Conservation (phyloP, 2,797 vertebrate species). For the Rhodeus uyekii region DNA sequence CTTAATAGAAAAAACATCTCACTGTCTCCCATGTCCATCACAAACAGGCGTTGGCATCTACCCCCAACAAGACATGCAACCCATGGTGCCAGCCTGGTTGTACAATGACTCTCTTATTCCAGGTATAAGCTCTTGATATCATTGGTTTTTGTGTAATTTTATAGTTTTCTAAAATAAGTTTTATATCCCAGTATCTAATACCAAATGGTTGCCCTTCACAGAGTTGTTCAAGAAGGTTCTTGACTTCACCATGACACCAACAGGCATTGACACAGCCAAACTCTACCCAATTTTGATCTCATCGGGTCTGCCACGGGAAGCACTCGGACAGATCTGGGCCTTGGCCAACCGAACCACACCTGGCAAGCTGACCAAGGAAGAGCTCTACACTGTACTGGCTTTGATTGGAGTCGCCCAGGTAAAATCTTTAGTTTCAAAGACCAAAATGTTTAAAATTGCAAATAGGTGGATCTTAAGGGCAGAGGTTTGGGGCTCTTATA, state of each 20-base stretch:
- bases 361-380: conserved; percentile 96
- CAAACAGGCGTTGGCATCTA: conserved; percentile 88
- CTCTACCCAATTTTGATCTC: conserved; percentile 98
- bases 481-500: conserved; percentile 52
- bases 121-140: conserved; percentile 74
- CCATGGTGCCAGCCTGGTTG: conserved; percentile 92
- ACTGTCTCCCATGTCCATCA: conserved; percentile 36
- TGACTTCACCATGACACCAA: conserved; percentile 90
- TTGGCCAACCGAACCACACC: conserved; percentile 96
- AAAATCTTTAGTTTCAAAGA: conserved; percentile 45
- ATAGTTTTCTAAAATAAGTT: background rate
- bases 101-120: conserved; percentile 94
- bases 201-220: conserved; percentile 57
- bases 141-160: background rate
- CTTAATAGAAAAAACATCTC: conserved; percentile 25
- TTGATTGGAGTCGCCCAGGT: conserved; percentile 98
- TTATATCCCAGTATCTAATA: background rate
- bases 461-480: background rate
- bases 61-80: conserved; percentile 91
- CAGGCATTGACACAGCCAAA: conserved; percentile 95
- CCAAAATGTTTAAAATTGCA: background rate
- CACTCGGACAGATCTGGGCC: conserved; percentile 98
- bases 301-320: conserved; percentile 94
- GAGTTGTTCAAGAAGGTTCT: conserved; percentile 96
- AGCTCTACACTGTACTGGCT: conserved; percentile 92